These are phyloP conservation scores for Netelia inedita DNA, from an alignment of 2,888 invertebrate species.

Conservation along the genomic window DNA sequence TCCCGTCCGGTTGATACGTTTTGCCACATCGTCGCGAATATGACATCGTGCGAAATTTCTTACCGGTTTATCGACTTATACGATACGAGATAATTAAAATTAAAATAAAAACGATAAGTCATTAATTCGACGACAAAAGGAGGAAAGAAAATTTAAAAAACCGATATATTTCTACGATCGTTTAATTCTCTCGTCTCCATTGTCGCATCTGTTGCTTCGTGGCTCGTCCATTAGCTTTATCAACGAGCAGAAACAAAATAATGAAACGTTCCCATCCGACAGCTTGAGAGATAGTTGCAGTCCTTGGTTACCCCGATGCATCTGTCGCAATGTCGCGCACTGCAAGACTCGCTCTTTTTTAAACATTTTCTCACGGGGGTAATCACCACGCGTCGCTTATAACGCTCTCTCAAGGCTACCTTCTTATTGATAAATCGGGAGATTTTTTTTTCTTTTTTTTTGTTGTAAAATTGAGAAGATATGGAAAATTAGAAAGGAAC, in stretches of 20 bases:
- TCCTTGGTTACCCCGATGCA: constrained; percentile 23
- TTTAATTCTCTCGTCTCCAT: constrained; percentile 11
- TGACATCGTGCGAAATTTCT: neutral
- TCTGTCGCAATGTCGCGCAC: neutral
- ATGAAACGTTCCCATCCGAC: constrained; percentile 19
- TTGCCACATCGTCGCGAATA: neutral
- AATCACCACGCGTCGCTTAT: neutral
- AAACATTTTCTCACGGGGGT: neutral
- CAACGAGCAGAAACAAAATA: neutral
- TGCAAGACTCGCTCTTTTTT: neutral
- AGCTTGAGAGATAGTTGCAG: constrained; percentile 56
- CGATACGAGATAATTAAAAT: neutral
- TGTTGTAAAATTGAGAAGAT: neutral
- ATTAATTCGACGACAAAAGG: neutral
- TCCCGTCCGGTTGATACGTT: neutral
- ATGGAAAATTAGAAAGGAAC: neutral
- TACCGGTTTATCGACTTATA: neutral
- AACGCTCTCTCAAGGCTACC: no score
- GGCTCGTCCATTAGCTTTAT: constrained; percentile 20
- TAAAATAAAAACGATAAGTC: neutral
- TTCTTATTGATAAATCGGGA: no score
- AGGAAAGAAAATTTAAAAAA: neutral
- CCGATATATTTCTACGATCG: neutral
- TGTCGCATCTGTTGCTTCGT: constrained; percentile 38
- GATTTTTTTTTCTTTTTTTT: neutral